These are phyloP conservation scores for Eptesicus fuscus DNA, from an alignment of 2,113 vertebrate species.

Conservation along the genomic window DNA sequence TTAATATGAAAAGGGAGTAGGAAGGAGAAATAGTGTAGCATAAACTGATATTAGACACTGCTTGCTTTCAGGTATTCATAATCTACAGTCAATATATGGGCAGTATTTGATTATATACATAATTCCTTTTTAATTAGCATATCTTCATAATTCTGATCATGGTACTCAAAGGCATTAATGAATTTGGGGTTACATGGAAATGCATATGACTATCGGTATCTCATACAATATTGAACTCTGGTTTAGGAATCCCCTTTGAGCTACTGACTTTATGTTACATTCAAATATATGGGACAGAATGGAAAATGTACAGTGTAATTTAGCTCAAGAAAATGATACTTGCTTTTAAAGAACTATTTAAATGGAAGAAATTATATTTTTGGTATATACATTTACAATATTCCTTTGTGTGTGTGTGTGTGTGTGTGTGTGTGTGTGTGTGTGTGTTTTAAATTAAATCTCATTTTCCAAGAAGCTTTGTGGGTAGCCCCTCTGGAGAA, in stretches of 20 bases:
- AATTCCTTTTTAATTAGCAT: background rate
- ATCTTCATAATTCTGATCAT: background rate
- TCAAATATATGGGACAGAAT: background rate
- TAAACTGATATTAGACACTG: background rate
- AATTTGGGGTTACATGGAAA: background rate
- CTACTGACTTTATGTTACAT: background rate
- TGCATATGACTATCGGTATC: background rate
- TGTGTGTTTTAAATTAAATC: background rate
- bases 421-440: too few relatives aligned
- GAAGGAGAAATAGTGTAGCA: background rate
- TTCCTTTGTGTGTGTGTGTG: background rate
- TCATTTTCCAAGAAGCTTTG: background rate
- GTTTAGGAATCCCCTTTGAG: background rate
- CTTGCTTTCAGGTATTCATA: background rate
- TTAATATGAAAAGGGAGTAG: background rate
- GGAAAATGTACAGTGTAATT: background rate
- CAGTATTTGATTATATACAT: background rate
- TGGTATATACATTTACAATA: background rate
- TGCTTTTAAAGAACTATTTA: slow-evolving; percentile 10
- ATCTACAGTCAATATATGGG: background rate
- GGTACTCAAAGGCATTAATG: background rate
- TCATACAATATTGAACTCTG: background rate
- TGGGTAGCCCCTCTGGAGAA: background rate
- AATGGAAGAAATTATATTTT: background rate
- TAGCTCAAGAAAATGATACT: background rate